These are phyloP conservation scores for Mesocricetus auratus DNA, from an alignment of 2,113 vertebrate species.

Conservation along the genomic window DNA sequence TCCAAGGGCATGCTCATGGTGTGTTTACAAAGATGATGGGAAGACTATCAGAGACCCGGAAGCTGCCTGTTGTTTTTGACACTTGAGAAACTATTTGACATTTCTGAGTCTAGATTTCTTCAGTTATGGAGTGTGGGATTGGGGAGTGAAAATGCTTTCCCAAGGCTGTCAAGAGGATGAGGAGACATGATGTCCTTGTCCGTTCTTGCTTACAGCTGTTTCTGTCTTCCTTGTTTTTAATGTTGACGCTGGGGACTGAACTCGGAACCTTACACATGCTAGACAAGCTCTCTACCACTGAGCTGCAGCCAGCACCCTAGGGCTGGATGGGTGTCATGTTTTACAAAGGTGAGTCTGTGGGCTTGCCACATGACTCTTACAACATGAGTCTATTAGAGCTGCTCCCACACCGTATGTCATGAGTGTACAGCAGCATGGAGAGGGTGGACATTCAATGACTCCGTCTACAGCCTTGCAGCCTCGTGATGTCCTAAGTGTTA, in stretches of 20 bases:
- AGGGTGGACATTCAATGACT: not conserved
- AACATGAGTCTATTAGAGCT: not conserved
- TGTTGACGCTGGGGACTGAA: not conserved
- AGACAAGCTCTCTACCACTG: not conserved
- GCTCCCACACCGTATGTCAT: not conserved
- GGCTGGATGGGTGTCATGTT: not conserved
- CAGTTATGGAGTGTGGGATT: not conserved
- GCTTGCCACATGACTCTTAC: no score
- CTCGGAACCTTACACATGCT: not conserved
- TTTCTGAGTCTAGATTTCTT: conserved; percentile 38
- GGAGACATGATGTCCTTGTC: not conserved
- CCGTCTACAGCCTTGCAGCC: not conserved
- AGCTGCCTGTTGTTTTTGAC: not conserved
- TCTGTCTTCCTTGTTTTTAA: not conserved
- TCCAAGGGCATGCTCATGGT: not conserved
- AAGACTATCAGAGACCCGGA: not conserved
- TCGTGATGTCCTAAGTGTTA: not conserved
- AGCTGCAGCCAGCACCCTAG: no score
- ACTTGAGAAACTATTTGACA: not conserved
- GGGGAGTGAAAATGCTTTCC: not conserved
- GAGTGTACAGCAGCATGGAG: not conserved
- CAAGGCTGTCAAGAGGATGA: not conserved
- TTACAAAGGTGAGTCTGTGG: not conserved
- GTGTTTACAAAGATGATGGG: not conserved
- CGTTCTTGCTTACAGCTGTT: not conserved